Conservation (phyloP, 2,797 vertebrate genomes). For the Trichosurus vulpecula region DNA sequence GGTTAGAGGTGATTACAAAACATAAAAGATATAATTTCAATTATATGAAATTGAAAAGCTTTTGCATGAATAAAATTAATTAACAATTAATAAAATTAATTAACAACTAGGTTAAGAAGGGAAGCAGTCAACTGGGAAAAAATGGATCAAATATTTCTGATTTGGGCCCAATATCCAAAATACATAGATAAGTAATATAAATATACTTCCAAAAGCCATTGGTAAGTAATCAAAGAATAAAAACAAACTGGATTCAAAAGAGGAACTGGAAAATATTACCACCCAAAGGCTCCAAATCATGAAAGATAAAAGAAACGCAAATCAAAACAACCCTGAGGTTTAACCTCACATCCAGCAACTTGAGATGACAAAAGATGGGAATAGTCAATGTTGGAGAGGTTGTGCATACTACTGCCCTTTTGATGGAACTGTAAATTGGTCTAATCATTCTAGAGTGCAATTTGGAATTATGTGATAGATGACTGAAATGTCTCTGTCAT, state of each 20-base stretch:
- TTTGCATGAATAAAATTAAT: not conserved
- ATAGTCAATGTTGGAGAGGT: not conserved
- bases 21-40: not conserved
- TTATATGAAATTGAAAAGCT: not conserved
- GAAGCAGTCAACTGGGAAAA: not conserved
- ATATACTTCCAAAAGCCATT: not conserved
- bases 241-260: not conserved
- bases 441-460: too few relatives aligned
- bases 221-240: not conserved
- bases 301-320: not conserved
- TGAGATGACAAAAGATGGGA: not conserved
- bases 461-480: too few relatives aligned
- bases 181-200: not conserved
- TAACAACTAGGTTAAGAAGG: too few relatives aligned
- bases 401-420: not conserved
- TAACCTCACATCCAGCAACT: not conserved
- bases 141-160: not conserved
- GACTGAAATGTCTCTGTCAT: too few relatives aligned
- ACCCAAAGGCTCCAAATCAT: not conserved
- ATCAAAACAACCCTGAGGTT: not conserved
- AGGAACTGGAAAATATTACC: not conserved
- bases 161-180: not conserved
- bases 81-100: too few relatives aligned
- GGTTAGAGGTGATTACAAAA: not conserved
- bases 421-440: too few relatives aligned